phyloP scores from a whole-genome alignment of 1,140 invertebrate species.

The Oryctes rhinoceros region DNA sequence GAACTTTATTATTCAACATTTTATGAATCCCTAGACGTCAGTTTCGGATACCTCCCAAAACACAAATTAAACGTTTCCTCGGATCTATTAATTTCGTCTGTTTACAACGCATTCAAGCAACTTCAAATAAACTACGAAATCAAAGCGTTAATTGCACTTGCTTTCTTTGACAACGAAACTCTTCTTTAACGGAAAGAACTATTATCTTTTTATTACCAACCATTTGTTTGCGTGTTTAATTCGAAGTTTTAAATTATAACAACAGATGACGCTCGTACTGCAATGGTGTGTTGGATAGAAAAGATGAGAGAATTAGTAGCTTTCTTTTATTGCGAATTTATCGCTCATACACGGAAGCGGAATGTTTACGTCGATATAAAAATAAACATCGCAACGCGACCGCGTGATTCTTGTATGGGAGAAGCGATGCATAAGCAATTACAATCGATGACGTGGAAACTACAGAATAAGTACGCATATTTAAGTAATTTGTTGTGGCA shows the following conservation, averaged over 20 bases:
- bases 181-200: neutral
- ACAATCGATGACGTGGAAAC: neutral
- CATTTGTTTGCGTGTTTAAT: neutral
- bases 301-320: constrained; percentile 1
- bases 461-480: no score
- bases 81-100: constrained; percentile 14
- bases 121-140: constrained; percentile 11
- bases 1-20: neutral
- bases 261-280: neutral
- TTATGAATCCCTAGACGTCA: constrained; percentile 3
- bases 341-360: neutral
- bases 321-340: constrained; percentile 3
- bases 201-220: constrained; percentile 13
- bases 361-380: neutral
- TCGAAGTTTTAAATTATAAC: constrained; percentile 19
- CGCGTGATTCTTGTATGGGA: neutral
- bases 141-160: constrained; percentile 6
- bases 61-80: neutral
- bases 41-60: constrained; percentile 2
- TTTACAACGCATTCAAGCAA: constrained; percentile 4
- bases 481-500: no score
- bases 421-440: neutral
- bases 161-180: constrained; percentile 6
- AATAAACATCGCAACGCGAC: neutral
- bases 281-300: neutral